phyloP scores from a whole-genome alignment of 2,888 invertebrate genomes.

The Drosophila imparisetae region DNA sequence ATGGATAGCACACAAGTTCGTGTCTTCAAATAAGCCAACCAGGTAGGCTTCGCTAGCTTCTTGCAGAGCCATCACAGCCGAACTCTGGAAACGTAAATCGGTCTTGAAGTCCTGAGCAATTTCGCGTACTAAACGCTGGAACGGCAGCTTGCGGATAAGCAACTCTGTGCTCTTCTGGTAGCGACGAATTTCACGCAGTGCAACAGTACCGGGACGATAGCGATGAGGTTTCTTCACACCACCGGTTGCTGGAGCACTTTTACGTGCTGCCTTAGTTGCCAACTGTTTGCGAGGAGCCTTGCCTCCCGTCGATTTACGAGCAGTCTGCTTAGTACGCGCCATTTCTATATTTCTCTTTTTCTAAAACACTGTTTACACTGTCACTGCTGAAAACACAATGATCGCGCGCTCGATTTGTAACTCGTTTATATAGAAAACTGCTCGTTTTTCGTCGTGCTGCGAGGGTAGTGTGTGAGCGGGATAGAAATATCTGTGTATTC shows the following conservation, averaged over 20 bases:
- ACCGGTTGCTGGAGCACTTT: conserved; percentile 25
- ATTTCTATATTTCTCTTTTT: too few relatives aligned
- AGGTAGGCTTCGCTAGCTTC: conserved; percentile 36
- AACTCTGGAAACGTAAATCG: conserved; percentile 42
- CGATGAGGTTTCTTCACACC: conserved; percentile 38
- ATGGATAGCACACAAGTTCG: conserved; percentile 91
- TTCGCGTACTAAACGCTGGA: conserved; percentile 34
- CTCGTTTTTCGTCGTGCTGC: too few relatives aligned
- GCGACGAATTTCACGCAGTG: conserved; percentile 33
- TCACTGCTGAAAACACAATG: too few relatives aligned
- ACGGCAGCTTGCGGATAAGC: conserved; percentile 31
- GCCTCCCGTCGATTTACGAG: too few relatives aligned
- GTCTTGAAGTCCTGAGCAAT: conserved; percentile 42
- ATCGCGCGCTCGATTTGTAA: too few relatives aligned
- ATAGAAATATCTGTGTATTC: too few relatives aligned
- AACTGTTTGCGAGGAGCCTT: too few relatives aligned
- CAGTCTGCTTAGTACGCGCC: too few relatives aligned
- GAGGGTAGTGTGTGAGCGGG: too few relatives aligned
- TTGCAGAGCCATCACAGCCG: conserved; percentile 40
- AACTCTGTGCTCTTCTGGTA: conserved; percentile 41
- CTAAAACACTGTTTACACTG: too few relatives aligned
- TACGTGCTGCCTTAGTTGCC: too few relatives aligned
- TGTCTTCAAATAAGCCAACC: conserved; percentile 31
- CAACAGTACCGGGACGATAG: conserved; percentile 33
- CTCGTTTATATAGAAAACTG: too few relatives aligned